phyloP scores from a whole-genome alignment of 2,888 invertebrate species.

The Eupithecia insigniata region DNA sequence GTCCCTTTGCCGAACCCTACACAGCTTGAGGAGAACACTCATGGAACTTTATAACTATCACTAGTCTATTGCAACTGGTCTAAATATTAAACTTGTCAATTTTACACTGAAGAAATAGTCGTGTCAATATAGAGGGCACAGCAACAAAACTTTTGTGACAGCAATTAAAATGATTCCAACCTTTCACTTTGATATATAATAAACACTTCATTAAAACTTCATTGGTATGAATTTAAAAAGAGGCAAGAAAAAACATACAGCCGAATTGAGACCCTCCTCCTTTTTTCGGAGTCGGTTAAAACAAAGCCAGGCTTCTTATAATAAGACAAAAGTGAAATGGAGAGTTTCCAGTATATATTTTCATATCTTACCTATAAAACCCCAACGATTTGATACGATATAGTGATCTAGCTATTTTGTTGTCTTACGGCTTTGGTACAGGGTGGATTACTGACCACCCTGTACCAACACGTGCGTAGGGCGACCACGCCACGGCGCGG shows the following conservation, averaged over 20 bases:
- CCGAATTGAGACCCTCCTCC: too few relatives aligned
- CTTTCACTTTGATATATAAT: too few relatives aligned
- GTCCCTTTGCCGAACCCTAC: constrained; percentile 51
- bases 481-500: constrained; percentile 50
- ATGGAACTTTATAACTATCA: background rate
- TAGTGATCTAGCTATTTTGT: constrained; percentile 13
- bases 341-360: background rate
- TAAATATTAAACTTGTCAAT: background rate
- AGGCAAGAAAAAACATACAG: too few relatives aligned
- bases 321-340: background rate
- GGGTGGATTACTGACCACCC: too few relatives aligned
- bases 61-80: background rate
- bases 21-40: background rate
- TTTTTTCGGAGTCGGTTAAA: too few relatives aligned
- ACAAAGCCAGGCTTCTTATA: background rate
- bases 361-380: background rate
- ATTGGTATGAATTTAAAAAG: background rate
- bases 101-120: background rate
- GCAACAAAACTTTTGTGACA: background rate
- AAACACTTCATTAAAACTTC: too few relatives aligned
- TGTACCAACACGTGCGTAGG: constrained; percentile 49
- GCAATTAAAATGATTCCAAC: background rate
- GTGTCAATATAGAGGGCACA: background rate
- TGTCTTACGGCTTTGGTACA: constrained; percentile 22
- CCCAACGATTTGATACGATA: background rate